phyloP scores from a whole-genome alignment of 1,140 invertebrate genomes.

The silkworm (Bombyx mori) region DNA sequence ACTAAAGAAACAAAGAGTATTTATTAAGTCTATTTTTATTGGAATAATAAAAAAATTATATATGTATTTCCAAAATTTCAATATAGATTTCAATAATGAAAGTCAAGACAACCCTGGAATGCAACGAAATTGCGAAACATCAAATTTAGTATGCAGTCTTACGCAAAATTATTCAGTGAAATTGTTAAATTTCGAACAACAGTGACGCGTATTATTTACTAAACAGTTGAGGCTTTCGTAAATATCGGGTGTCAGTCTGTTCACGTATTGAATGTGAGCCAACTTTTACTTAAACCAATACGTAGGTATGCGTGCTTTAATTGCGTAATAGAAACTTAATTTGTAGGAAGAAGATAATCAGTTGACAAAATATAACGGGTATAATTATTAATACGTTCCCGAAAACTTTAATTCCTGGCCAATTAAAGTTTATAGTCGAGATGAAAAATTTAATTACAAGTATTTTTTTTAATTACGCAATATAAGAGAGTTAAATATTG shows the following conservation, averaged over 20 bases:
- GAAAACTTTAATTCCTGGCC: too few relatives aligned
- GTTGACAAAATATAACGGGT: too few relatives aligned
- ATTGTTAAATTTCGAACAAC: conserved; percentile 55
- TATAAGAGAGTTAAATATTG: too few relatives aligned
- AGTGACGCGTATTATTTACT: conserved; percentile 36
- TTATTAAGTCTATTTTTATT: neutral
- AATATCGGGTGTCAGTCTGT: conserved; percentile 27
- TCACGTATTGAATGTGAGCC: conserved; percentile 31
- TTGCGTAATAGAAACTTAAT: too few relatives aligned
- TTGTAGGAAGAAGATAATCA: too few relatives aligned
- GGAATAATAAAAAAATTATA: neutral
- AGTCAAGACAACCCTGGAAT: too few relatives aligned
- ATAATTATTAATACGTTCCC: too few relatives aligned
- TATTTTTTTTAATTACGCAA: too few relatives aligned
- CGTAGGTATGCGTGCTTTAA: conserved; percentile 1
- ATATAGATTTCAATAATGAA: too few relatives aligned
- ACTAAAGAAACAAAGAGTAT: neutral
- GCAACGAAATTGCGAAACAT: conserved; percentile 1
- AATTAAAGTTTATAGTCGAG: too few relatives aligned
- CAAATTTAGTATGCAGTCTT: conserved; percentile 38
- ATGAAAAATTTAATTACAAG: too few relatives aligned
- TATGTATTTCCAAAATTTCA: neutral
- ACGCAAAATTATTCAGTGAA: conserved; percentile 46
- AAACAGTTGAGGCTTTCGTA: conserved; percentile 46
- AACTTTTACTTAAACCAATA: conserved; percentile 33